These are phyloP conservation scores for Psilopsiagon aurifrons DNA, from an alignment of 2,113 vertebrate genomes.

Conservation along the genomic window DNA sequence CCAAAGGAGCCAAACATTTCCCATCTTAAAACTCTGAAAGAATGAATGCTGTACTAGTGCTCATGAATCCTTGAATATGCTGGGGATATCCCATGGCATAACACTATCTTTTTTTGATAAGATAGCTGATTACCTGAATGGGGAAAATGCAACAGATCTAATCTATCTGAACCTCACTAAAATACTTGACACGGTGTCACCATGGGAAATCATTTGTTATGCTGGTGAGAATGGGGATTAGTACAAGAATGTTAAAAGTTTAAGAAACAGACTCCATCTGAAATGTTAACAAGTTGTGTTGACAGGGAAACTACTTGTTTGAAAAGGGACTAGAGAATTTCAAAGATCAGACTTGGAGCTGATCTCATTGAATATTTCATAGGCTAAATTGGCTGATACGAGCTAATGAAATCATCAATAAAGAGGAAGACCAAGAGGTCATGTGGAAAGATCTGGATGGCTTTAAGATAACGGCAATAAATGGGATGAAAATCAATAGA, in stretches of 20 bases:
- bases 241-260: constrained; percentile 14
- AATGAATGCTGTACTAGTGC: neutral
- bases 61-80: neutral
- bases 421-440: constrained; percentile 13
- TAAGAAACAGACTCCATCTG: neutral
- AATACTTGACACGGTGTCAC: neutral
- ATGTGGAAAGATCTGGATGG: neutral
- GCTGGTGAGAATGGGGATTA: constrained; percentile 6
- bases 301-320: neutral
- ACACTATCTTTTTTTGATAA: neutral
- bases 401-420: neutral
- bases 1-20: neutral
- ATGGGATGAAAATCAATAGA: constrained; percentile 26
- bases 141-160: neutral
- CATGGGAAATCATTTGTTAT: constrained; percentile 3
- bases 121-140: neutral
- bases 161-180: constrained; percentile 2
- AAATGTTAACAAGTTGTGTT: neutral
- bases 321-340: neutral
- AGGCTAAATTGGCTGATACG: neutral
- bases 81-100: neutral
- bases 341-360: neutral
- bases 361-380: neutral
- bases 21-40: neutral
- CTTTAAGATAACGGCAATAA: constrained; percentile 35